Percentiles rank a stretch among this genome's conserved stretches.
Conservation (phyloP, 2,113 vertebrate genomes). For the Neodontobutis hainanensis region DNA sequence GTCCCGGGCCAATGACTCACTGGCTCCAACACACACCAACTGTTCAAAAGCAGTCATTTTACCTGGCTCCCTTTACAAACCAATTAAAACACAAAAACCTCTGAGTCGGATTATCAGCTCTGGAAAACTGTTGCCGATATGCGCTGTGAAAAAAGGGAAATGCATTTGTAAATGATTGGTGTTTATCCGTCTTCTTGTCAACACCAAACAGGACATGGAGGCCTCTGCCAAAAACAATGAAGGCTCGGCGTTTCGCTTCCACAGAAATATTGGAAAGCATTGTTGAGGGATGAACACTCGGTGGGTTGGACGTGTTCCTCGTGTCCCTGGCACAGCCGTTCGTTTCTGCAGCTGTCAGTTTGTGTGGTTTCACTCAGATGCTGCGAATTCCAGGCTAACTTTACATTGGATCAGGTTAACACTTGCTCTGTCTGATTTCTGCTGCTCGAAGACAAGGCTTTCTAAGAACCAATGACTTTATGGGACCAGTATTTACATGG, state of each 20-base stretch:
- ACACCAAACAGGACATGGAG: conserved; percentile 58
- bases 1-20: conserved; percentile 49
- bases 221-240: conserved; percentile 73
- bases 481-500: too few relatives aligned
- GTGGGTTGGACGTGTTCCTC: conserved; percentile 71
- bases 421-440: too few relatives aligned
- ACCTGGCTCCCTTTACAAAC: conserved; percentile 37
- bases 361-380: conserved; percentile 59
- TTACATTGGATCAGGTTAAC: conserved; percentile 51
- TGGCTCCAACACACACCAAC: conserved; percentile 48
- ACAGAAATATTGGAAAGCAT: conserved; percentile 73
- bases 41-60: conserved; percentile 52
- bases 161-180: conserved; percentile 67
- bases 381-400: conserved; percentile 55
- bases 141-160: conserved; percentile 74
- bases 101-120: conserved; percentile 29
- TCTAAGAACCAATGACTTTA: too few relatives aligned
- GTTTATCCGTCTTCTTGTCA: conserved; percentile 67
- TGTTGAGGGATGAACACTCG: conserved; percentile 74
- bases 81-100: conserved; percentile 38
- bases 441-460: too few relatives aligned
- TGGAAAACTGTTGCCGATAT: conserved; percentile 53
- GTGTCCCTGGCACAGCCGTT: conserved; percentile 59
- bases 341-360: conserved; percentile 70
- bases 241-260: conserved; percentile 68